A percentile compares a stretch with the other conserved stretches of the same genome.
phyloP scores from a whole-genome alignment of 2,888 invertebrate species.

The Nomada goodeniana region DNA sequence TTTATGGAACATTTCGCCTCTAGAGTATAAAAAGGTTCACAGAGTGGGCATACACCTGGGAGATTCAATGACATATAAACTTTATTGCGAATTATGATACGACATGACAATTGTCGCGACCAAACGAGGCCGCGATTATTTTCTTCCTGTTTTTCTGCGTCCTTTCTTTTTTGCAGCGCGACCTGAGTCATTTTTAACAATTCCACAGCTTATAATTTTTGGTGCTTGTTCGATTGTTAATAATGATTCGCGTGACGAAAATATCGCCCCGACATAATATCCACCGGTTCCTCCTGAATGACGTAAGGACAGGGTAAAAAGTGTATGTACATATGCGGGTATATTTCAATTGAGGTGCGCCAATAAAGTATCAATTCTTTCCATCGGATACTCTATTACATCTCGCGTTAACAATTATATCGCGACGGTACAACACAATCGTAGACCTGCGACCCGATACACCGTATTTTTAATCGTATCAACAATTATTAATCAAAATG shows the following conservation, averaged over 20 bases:
- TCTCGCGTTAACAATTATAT: slow-evolving; percentile 53
- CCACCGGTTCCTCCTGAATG: neutral
- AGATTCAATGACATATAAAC: slow-evolving; percentile 39
- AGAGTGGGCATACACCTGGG: neutral
- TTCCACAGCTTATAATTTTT: neutral
- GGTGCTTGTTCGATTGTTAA: neutral
- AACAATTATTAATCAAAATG: slow-evolving; percentile 44
- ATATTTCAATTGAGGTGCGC: slow-evolving; percentile 44
- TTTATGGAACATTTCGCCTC: neutral
- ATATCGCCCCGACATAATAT: slow-evolving; percentile 2
- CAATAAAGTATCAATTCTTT: slow-evolving; percentile 44
- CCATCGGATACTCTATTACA: slow-evolving; percentile 37
- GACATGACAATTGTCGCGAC: slow-evolving; percentile 36
- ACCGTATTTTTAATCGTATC: slow-evolving; percentile 19
- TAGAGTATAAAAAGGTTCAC: neutral
- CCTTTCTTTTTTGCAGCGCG: neutral
- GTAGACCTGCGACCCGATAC: neutral
- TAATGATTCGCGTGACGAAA: slow-evolving; percentile 6
- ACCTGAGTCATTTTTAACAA: neutral
- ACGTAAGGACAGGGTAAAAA: slow-evolving; percentile 8
- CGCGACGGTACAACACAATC: slow-evolving; percentile 26
- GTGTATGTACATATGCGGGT: slow-evolving; percentile 39
- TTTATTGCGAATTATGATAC: slow-evolving; percentile 46
- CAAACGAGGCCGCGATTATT: slow-evolving; percentile 35
- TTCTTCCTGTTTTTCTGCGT: neutral